phyloP scores from a whole-genome alignment of 1,140 invertebrate genomes.

The Drosophila sp. region DNA sequence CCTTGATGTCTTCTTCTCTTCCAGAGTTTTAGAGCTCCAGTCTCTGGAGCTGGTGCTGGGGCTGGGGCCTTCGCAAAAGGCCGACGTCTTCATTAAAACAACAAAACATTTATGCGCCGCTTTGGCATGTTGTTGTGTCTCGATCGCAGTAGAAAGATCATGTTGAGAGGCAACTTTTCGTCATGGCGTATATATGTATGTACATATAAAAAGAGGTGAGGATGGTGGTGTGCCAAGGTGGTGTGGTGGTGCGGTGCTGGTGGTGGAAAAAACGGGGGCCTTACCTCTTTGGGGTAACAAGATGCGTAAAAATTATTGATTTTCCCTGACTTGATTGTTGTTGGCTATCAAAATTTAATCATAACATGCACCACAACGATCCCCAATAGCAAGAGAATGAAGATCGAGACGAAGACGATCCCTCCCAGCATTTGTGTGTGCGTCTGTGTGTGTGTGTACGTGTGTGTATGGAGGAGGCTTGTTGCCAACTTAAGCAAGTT shows the following conservation, averaged over 20 bases:
- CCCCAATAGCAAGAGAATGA: background rate
- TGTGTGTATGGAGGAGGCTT: slow-evolving; percentile 36
- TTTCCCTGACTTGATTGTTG: slow-evolving; percentile 81
- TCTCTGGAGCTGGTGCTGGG: too few species aligned
- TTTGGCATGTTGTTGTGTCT: slow-evolving; percentile 60
- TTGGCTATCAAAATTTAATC: slow-evolving; percentile 82
- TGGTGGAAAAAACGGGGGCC: slow-evolving; percentile 1
- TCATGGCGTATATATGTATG: slow-evolving; percentile 32
- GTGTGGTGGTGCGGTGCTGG: too few species aligned
- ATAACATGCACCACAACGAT: slow-evolving; percentile 69
- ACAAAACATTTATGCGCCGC: slow-evolving; percentile 82
- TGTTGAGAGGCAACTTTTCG: slow-evolving; percentile 45
- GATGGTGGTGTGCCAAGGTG: background rate
- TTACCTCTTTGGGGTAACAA: slow-evolving; percentile 62
- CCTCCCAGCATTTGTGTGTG: slow-evolving; percentile 23
- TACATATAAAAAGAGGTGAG: background rate
- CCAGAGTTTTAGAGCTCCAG: too few species aligned
- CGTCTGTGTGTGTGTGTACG: too few species aligned
- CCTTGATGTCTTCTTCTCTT: slow-evolving; percentile 74
- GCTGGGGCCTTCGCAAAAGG: background rate
- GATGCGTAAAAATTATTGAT: slow-evolving; percentile 83
- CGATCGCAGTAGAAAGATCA: slow-evolving; percentile 52
- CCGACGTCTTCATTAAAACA: slow-evolving; percentile 81
- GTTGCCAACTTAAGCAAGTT: slow-evolving; percentile 78
- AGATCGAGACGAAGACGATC: slow-evolving; percentile 14